Conservation (phyloP, 1,140 invertebrate species). For the Brachionus plicatilis region DNA sequence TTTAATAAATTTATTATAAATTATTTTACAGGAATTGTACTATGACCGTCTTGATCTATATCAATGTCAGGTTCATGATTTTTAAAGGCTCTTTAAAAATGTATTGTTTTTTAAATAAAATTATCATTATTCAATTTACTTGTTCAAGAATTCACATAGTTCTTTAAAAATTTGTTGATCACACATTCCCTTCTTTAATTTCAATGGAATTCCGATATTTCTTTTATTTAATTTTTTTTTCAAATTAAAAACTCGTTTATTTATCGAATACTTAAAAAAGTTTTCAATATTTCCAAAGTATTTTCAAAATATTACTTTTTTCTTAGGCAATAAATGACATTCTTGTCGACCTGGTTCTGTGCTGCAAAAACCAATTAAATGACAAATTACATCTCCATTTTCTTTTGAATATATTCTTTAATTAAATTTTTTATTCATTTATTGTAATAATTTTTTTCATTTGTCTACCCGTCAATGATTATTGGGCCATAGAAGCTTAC, state of each 20-base stretch:
- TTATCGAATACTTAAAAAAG: not conserved
- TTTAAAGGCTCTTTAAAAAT: constrained; percentile 43
- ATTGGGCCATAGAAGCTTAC: constrained; percentile 43
- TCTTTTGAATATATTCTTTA: constrained; percentile 44
- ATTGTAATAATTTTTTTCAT: not conserved
- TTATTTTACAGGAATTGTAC: constrained; percentile 45
- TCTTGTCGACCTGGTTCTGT: constrained; percentile 43
- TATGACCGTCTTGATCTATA: constrained; percentile 49
- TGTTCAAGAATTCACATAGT: constrained; percentile 44
- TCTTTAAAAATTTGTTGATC: not conserved
- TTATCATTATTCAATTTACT: not conserved
- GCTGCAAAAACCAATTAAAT: constrained; percentile 45
- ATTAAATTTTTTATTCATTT: not conserved
- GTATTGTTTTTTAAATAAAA: not conserved
- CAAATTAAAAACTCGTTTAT: not conserved
- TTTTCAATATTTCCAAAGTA: too few species aligned
- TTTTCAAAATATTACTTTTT: not conserved
- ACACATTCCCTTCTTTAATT: not conserved
- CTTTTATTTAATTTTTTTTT: not conserved
- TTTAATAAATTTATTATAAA: not conserved
- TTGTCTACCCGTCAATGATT: constrained; percentile 44
- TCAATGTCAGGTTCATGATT: constrained; percentile 46
- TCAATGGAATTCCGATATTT: not conserved
- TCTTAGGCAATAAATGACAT: constrained; percentile 44
- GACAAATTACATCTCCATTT: constrained; percentile 49